Evolutionary conservation across 2,888 invertebrate species (phyloP), one percentile per base, ranked within the genome.

Genomic region (Drosophila anomalipes): DNA sequence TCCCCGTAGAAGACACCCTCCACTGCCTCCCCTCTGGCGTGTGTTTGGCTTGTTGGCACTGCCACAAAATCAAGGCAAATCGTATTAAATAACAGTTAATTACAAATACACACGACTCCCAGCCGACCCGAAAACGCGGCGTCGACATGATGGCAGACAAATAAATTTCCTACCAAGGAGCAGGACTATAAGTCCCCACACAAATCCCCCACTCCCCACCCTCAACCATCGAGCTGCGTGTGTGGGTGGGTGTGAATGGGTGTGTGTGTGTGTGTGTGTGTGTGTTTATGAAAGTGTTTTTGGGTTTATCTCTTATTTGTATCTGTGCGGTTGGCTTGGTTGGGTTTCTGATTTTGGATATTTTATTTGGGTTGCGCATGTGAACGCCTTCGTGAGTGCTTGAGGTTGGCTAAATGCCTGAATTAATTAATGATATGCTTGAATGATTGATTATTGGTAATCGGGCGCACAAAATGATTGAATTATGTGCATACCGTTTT

Each of bases 41-140:
- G 66, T 74, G 59, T 58, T 75, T 75, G 72, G 75, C 79, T 72
- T 71, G 63, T 72, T 79, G 69, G 59, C 59, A 60, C 39, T 64
- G 66, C 73, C 77, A 70, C 81, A 72, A 77, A 88, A 81, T 85
- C 83, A 77, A 76, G 79, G 77, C 69, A 87, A 88, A 86, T 86
- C 88, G 88, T 88, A 86, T 86, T 86, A 86, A 86, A 86, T 88
- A 85, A 88, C 85, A 88, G 88, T 86, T 86, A 86, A 86, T 86
- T 86, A 86, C 85, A 81, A 85, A 85, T 77, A 80, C 74, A 81
- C 77, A 86, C 74, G 67, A 52, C 47, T 61, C 63, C 33, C 54
- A 61, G 35, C 32, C 63, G 37, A 64, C 32, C 22, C 61, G 63
- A 65, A 70, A 80, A 74, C 77, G 80, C 77, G 73, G 70, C 70